Evolutionary conservation across 2,113 vertebrate genomes (phyloP), one percentile per base, ranked within the genome.

Genomic region (Scartelaos histophorus): DNA sequence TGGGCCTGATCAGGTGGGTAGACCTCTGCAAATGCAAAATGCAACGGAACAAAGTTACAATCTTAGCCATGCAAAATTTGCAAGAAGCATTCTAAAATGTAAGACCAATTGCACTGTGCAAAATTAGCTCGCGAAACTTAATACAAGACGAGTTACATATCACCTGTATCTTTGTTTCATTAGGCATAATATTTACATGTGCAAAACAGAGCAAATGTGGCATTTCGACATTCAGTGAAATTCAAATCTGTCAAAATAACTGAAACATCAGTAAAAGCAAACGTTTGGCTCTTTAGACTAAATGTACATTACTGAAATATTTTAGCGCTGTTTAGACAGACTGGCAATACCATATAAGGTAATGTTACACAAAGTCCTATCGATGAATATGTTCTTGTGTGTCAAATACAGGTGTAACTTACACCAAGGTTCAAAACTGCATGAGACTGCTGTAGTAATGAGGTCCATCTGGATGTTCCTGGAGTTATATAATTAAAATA

Each of bases 271-370:
- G 56, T 58, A 10, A 24, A 35, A 62, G 29, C 60, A 19, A 62
- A 38, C 25, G 2, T 60, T 53, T 17, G 16, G 57, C 5, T 29
- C 12, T 60, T 60, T 24, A 21, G 10, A 66, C 5, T 66, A 13
- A 46, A 24, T 66, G 21, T 22, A 7, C 19, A 47, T 24, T 66
- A 16, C 15, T 66, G 43, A 24, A 47, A 66, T 66, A 24, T 46
- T 66, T 66, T 6, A 46, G n/a, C 43, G 16, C n/a, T 3, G 64
- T 66, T 24, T 21, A 46, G 65, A 46, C 21, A 24, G 65, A 47
- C 38, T 34, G 7, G 19, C 16, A 35, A 12, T 54, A 49, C 80
- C 80, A 62, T 85, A 77, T 71, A 88, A 87, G 81, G 83, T 56
- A 64, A 84, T 49, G 12, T 35, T 47, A 16, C 77, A 34, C 49